Evolutionary conservation across 2,888 invertebrate genomes (phyloP).

Genomic region (Amiota communis): DNA sequence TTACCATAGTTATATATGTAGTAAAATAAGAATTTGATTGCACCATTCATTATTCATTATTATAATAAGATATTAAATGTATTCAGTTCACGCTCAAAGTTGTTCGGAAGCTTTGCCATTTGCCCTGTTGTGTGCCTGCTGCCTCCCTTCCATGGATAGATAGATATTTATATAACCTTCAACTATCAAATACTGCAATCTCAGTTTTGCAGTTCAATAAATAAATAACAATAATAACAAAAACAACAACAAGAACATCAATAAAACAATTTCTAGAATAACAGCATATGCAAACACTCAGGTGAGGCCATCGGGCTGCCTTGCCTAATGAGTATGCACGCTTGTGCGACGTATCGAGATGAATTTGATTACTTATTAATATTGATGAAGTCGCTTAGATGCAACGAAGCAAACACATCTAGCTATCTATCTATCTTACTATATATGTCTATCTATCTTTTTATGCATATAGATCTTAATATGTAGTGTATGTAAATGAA

Average conservation of each 20-base stretch:
- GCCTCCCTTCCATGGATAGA: neutral
- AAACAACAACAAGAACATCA: neutral
- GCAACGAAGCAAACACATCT: constrained; percentile 7
- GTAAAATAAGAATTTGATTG: neutral
- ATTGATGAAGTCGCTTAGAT: constrained; percentile 25
- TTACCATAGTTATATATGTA: too few species aligned
- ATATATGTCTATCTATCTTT: neutral
- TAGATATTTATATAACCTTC: too few species aligned
- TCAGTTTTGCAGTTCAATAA: neutral
- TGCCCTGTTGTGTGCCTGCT: constrained; percentile 3
- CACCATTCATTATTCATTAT: neutral
- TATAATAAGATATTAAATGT: neutral
- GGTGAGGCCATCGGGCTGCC: constrained; percentile 8
- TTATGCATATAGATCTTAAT: neutral
- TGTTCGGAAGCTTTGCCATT: constrained; percentile 14
- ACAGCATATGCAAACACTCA: neutral
- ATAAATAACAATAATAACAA: neutral
- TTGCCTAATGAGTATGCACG: constrained; percentile 21
- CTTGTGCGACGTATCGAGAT: constrained; percentile 17
- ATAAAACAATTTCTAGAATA: neutral
- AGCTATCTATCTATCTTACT: neutral
- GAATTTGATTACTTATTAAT: constrained; percentile 30
- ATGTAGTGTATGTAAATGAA: constrained; percentile 13
- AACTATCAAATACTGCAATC: too few species aligned
- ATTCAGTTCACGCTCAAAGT: neutral